phyloP scores from a whole-genome alignment of 2,888 invertebrate species.

The Nemoura dubitans region DNA sequence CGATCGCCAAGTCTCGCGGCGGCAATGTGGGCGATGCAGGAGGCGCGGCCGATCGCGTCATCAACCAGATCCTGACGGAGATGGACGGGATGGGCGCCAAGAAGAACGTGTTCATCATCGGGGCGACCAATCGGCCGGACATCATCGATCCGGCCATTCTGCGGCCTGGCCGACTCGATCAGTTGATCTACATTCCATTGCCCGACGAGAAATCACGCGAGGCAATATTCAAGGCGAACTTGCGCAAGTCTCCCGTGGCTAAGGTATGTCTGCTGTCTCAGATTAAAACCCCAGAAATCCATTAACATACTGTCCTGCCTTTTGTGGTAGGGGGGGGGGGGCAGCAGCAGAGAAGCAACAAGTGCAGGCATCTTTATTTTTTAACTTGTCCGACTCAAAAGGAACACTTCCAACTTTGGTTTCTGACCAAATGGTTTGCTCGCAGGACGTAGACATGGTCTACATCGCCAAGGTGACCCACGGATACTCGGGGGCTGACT shows the following conservation, averaged over 20 bases:
- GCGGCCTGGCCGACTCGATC: constrained; percentile 97
- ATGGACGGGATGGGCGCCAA: constrained; percentile 99
- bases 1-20: constrained; percentile 98
- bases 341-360: too few relatives aligned
- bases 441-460: constrained; percentile 85
- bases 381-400: neutral
- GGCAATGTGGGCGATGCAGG: constrained; percentile 98
- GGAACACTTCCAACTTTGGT: too few relatives aligned
- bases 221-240: constrained; percentile 93
- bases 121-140: constrained; percentile 92
- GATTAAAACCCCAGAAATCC: too few relatives aligned
- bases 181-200: constrained; percentile 99
- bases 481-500: constrained; percentile 98
- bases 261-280: too few relatives aligned
- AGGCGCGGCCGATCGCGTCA: constrained; percentile 98
- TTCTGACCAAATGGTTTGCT: neutral
- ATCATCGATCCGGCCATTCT: constrained; percentile 99
- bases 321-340: too few relatives aligned
- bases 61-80: constrained; percentile 99
- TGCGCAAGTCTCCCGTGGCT: constrained; percentile 95
- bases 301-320: too few relatives aligned
- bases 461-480: constrained; percentile 88
- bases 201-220: constrained; percentile 98
- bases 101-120: constrained; percentile 99
- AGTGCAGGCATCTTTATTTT: neutral